Base-by-base conservation (phyloP, 2,888 invertebrate genomes). In the Apotomis turbidana region DNA sequence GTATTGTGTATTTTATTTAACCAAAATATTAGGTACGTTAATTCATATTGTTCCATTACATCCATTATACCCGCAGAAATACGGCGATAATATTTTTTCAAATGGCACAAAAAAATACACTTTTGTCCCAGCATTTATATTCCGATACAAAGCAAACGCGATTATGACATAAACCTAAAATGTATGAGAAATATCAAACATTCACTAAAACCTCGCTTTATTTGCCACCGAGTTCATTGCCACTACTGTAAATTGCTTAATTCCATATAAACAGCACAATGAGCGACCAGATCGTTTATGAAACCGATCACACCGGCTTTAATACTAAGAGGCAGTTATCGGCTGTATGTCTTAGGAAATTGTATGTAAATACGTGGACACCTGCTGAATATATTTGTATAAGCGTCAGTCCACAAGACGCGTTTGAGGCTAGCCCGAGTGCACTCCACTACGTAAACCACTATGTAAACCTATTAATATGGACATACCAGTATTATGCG, bases 351-450 rank as follows among this genome's bases (percentile, higher is more conserved):
- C 86, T 90, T 86, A 86, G 85, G 87, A 92, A 93, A 92, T 91
- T 90, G 90, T 93, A 93, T 93, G 92, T 91, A 89, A 93, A 93
- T 93, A 89, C 77, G 85, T 84, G 87, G 89, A 91, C 93, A 93
- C 92, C 92, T 93, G 93, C 90, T 89, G 93, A 90, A 93, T 93
- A 91, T 87, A 90, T 91, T 92, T 90, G 88, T 87, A 79, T 84
- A 81, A 83, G 81, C 82, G 38, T 84, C 79, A 83, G 83, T 80
- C 82, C 81, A 80, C 81, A 83, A 84, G 85, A 81, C 85, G 80
- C 88, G 87, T 90, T 89, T 87, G 88, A 85, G 90, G 86, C 85
- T 88, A 86, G 84, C 84, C 83, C 83, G 85, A 88, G 88, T 87
- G 89, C 87, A 87, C 88, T 89, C 85, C 87, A 82, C 87, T 89